Conservation (phyloP, 2,888 invertebrate species). For the Leucania comma region DNA sequence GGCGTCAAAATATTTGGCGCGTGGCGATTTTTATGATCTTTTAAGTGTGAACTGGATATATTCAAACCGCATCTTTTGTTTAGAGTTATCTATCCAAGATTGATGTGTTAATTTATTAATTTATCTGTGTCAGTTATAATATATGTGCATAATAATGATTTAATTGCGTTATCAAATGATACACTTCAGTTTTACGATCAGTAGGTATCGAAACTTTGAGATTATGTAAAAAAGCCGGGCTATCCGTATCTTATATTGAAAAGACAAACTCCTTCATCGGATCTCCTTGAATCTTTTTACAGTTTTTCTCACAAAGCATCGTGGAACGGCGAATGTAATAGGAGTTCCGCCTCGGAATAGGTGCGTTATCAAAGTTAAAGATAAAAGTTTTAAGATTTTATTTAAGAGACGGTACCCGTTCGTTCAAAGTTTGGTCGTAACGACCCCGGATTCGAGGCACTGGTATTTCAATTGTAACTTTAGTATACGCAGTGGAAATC, state of each 20-base stretch:
- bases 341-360: slow-evolving; percentile 75
- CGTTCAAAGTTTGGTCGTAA: slow-evolving; percentile 80
- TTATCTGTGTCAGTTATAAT: slow-evolving; percentile 22
- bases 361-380: slow-evolving; percentile 82
- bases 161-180: slow-evolving; percentile 30
- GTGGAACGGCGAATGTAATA: slow-evolving; percentile 68
- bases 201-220: slow-evolving; percentile 29
- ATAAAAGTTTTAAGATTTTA: slow-evolving; percentile 87
- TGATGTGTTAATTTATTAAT: slow-evolving; percentile 19
- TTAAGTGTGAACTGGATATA: slow-evolving; percentile 20
- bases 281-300: slow-evolving; percentile 62
- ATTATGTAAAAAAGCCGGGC: slow-evolving; percentile 30
- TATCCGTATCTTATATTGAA: slow-evolving; percentile 52
- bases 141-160: neutral
- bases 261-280: slow-evolving; percentile 50
- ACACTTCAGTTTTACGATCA: slow-evolving; percentile 23
- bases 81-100: slow-evolving; percentile 18
- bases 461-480: slow-evolving; percentile 59
- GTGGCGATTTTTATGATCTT: slow-evolving; percentile 40
- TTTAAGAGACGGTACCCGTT: slow-evolving; percentile 78
- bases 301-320: slow-evolving; percentile 65
- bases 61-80: slow-evolving; percentile 22
- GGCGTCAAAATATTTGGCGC: slow-evolving; percentile 32
- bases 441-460: slow-evolving; percentile 62
- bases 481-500: slow-evolving; percentile 29